Evolutionary conservation across 2,797 vertebrate species (phyloP).

Genomic region (Rachycentron canadum): DNA sequence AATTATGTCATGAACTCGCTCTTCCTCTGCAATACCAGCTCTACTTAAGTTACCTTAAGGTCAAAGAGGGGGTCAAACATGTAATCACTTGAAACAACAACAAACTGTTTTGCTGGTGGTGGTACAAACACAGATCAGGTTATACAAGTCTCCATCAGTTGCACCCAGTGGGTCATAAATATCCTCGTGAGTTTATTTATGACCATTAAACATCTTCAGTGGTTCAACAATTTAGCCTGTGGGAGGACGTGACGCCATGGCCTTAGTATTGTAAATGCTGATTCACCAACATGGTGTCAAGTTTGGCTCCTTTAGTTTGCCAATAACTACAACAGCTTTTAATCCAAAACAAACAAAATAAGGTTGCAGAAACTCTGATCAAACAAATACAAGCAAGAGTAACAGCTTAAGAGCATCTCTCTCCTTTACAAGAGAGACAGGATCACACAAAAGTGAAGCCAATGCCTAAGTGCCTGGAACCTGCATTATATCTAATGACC

Average conservation of each 20-base stretch:
- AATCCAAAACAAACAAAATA: background rate
- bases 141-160: conserved; percentile 7
- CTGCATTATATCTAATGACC: no score
- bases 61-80: background rate
- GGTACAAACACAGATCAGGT: conserved; percentile 33
- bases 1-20: background rate
- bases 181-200: conserved; percentile 24
- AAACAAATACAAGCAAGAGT: background rate
- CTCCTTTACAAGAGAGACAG: background rate
- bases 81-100: background rate
- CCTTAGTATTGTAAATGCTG: background rate
- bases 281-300: conserved; percentile 1
- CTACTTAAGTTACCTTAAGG: background rate
- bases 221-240: conserved; percentile 1
- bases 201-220: background rate
- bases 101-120: background rate
- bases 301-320: background rate
- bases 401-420: background rate
- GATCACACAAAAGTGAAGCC: no score
- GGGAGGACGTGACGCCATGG: background rate
- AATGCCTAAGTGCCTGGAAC: no score
- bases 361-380: background rate
- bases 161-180: conserved; percentile 9
- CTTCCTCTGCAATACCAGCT: background rate
- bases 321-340: background rate